Evolutionary conservation across 2,113 vertebrate genomes (phyloP).

Genomic region (Prunella himalayana): DNA sequence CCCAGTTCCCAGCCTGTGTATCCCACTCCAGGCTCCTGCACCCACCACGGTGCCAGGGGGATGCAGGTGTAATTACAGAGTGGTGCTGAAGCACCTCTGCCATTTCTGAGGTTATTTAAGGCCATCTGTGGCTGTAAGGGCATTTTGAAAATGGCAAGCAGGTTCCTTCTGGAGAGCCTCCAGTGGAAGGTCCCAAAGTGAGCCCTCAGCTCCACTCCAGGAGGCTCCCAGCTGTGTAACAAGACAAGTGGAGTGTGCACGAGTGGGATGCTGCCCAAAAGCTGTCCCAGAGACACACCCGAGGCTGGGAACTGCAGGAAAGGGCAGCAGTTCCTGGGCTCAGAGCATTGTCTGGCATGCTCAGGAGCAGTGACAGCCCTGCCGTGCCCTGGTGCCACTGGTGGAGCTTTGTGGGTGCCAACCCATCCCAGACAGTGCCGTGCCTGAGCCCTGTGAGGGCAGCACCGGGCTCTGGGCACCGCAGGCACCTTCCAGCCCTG

Average conservation of each 20-base stretch:
- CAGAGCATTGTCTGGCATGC: rapidly evolving
- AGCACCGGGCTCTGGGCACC: background rate
- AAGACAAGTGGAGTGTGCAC: rapidly evolving
- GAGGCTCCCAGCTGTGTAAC: background rate
- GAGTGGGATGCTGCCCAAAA: rapidly evolving
- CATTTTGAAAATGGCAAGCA: background rate
- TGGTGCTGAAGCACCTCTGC: background rate
- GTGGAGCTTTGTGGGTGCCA: background rate
- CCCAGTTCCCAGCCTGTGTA: background rate
- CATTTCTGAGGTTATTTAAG: background rate
- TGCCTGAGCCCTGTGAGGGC: background rate
- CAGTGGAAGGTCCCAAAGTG: background rate
- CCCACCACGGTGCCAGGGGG: rapidly evolving
- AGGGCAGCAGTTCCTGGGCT: background rate
- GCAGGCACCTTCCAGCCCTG: background rate
- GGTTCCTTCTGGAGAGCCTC: background rate
- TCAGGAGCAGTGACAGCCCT: background rate
- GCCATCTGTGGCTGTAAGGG: background rate
- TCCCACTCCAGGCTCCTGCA: background rate
- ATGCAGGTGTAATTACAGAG: rapidly evolving
- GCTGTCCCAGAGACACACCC: background rate
- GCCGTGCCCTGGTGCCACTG: rapidly evolving
- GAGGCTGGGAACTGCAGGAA: background rate
- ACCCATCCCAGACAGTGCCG: background rate
- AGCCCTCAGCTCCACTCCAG: background rate